Evolutionary conservation across 2,113 vertebrate genomes (phyloP).

Genomic region (Chitala chitala): DNA sequence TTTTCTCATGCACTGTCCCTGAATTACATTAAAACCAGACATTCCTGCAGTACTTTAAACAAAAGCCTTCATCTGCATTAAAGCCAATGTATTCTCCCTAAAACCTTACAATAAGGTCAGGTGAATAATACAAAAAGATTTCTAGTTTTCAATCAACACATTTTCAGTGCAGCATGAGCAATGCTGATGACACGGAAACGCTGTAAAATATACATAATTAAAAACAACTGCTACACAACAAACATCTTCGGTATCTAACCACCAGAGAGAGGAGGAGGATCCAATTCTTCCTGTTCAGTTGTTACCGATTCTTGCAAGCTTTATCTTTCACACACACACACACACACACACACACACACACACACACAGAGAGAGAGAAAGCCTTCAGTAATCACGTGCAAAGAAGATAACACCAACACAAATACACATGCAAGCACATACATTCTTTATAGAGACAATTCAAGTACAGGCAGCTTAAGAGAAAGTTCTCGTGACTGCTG

Average conservation of each 20-base stretch:
- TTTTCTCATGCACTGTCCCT: not conserved
- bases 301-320: not conserved
- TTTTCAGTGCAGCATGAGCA: not conserved
- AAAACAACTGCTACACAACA: too few relatives aligned
- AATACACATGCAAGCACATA: not conserved
- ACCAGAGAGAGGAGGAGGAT: too few relatives aligned
- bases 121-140: not conserved
- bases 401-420: not conserved
- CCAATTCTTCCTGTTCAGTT: too few relatives aligned
- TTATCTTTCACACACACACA: not conserved
- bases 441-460: constrained; percentile 29
- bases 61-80: not conserved
- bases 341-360: not conserved
- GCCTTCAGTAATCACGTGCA: not conserved
- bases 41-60: not conserved
- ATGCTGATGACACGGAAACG: too few relatives aligned
- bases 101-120: not conserved
- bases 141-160: not conserved
- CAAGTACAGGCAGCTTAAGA: constrained; percentile 35
- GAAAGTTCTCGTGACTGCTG: constrained; percentile 29
- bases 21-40: not conserved
- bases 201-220: too few relatives aligned
- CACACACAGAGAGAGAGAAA: not conserved
- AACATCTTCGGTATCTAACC: too few relatives aligned
- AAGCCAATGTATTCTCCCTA: not conserved